A percentile compares a stretch with the other conserved stretches of the same genome.
Conservation (phyloP, 2,113 vertebrate genomes). For the Mirounga angustirostris region DNA sequence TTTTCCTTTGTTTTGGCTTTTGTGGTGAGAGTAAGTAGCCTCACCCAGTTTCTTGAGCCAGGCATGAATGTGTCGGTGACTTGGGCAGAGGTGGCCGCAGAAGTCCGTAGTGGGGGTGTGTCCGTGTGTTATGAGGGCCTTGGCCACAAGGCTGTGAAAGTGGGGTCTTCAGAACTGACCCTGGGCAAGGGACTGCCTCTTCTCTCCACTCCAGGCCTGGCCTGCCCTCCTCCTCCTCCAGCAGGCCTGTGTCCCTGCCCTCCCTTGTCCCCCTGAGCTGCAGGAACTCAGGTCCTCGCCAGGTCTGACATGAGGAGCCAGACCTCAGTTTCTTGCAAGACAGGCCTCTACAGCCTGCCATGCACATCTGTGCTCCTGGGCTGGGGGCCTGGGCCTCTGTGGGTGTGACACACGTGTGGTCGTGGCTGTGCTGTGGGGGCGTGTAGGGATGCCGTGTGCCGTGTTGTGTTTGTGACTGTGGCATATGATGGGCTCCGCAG, state of each 20-base stretch:
- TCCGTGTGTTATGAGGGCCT: neutral
- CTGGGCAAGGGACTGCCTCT: neutral
- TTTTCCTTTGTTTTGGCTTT: constrained; percentile 44
- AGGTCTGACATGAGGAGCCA: neutral
- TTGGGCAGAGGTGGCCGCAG: neutral
- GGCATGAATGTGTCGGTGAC: neutral
- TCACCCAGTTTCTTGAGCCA: neutral
- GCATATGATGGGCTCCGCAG: neutral
- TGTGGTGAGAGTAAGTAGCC: neutral
- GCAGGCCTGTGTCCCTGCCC: neutral
- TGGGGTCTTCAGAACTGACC: neutral
- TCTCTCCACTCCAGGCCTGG: neutral
- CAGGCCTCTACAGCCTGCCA: neutral
- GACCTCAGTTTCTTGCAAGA: neutral
- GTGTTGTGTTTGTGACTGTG: neutral
- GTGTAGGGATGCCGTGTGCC: neutral
- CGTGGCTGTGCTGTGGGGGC: neutral
- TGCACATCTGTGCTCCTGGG: neutral
- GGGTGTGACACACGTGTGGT: neutral
- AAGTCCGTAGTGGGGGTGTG: neutral
- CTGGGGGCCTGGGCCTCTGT: neutral
- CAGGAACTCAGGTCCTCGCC: neutral
- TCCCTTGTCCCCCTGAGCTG: neutral
- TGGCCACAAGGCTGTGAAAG: neutral
- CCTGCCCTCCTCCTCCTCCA: neutral